Conservation (phyloP, 1,140 invertebrate genomes). For the Cydia strobilella region DNA sequence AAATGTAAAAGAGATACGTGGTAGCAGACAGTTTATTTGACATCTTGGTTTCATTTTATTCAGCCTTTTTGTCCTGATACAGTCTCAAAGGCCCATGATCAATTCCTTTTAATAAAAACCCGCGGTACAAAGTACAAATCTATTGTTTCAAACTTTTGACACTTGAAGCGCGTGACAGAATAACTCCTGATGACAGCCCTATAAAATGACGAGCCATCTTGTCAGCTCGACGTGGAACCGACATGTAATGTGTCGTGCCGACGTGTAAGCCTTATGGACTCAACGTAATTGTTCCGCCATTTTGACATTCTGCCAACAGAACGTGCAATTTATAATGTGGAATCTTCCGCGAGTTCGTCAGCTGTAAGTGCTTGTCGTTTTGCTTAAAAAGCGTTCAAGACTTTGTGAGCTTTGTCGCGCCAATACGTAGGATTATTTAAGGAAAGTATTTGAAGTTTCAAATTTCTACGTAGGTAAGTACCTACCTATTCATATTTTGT, state of each 20-base stretch:
- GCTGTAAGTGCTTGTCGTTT: slow-evolving; percentile 32
- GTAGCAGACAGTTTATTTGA: too few species aligned
- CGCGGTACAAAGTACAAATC: neutral
- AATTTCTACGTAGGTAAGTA: too few species aligned
- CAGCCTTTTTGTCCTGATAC: neutral
- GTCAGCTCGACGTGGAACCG: slow-evolving; percentile 41
- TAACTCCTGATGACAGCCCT: slow-evolving; percentile 2
- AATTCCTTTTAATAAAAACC: neutral
- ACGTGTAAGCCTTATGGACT: slow-evolving; percentile 45
- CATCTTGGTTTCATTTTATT: too few species aligned
- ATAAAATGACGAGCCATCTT: slow-evolving; percentile 45
- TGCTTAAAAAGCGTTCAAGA: neutral
- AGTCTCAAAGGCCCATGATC: neutral
- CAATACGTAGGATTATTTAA: neutral
- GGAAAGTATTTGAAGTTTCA: neutral
- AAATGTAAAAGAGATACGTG: too few species aligned
- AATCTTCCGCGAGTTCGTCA: slow-evolving; percentile 41
- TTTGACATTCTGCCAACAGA: slow-evolving; percentile 50
- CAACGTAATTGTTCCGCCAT: slow-evolving; percentile 52
- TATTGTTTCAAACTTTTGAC: slow-evolving; percentile 35
- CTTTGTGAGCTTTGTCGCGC: neutral
- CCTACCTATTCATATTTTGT: too few species aligned
- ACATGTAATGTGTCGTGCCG: slow-evolving; percentile 47
- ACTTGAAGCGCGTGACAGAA: slow-evolving; percentile 10
- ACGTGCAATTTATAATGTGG: slow-evolving; percentile 41